phyloP scores from a whole-genome alignment of 2,113 vertebrate species.

The Pseudois nayaur region DNA sequence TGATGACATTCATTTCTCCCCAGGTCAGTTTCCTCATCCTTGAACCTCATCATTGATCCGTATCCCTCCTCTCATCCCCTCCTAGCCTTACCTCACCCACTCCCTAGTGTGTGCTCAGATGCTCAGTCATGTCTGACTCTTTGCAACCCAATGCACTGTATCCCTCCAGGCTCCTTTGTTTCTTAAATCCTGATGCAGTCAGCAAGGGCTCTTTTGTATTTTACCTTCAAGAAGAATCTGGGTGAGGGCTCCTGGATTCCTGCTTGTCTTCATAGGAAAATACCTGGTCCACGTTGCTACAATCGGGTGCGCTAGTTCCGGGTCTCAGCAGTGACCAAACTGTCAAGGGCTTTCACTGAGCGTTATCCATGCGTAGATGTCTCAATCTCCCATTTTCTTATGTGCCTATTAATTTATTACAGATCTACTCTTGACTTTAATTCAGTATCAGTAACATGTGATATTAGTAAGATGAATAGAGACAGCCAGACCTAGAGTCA shows the following conservation, averaged over 20 bases:
- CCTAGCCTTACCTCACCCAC: neutral
- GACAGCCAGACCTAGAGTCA: neutral
- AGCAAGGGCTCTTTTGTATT: neutral
- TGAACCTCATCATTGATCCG: neutral
- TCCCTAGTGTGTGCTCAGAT: neutral
- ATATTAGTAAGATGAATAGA: neutral
- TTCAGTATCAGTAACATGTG: neutral
- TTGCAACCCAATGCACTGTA: neutral
- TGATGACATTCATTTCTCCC: accelerated
- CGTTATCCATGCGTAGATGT: neutral
- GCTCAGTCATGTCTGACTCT: neutral
- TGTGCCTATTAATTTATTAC: neutral
- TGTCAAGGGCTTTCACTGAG: neutral
- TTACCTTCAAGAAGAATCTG: neutral
- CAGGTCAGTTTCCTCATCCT: neutral
- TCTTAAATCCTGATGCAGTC: neutral
- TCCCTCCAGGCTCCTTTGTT: neutral
- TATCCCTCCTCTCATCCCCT: neutral
- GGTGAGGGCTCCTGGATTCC: neutral
- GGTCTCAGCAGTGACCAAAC: neutral
- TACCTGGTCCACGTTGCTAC: accelerated
- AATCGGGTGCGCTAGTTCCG: neutral
- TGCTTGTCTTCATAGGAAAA: neutral
- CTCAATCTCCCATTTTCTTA: neutral
- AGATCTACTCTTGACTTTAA: neutral